Conservation (phyloP, 1,140 invertebrate genomes). For the Pantala flavescens region DNA sequence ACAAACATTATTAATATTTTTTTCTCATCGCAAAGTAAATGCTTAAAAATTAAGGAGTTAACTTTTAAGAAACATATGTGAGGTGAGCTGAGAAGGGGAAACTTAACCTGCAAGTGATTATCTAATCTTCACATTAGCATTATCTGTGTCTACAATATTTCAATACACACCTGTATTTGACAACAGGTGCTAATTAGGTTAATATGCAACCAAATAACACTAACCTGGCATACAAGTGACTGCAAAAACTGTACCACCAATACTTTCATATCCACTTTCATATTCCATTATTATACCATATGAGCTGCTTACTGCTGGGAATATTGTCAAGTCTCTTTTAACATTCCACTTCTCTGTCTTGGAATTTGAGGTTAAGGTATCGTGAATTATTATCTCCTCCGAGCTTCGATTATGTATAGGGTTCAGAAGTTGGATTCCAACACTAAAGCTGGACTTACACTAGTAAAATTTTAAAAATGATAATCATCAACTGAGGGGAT, state of each 20-base stretch:
- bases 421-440: slow-evolving; percentile 74
- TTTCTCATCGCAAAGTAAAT: too few species aligned
- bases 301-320: slow-evolving; percentile 75
- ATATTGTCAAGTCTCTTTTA: slow-evolving; percentile 68
- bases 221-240: slow-evolving; percentile 52
- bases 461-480: slow-evolving; percentile 30
- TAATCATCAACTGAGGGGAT: too few species aligned
- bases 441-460: slow-evolving; percentile 57
- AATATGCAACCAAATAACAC: too few species aligned
- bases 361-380: slow-evolving; percentile 52
- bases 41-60: too few species aligned
- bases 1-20: too few species aligned
- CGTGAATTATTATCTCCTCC: slow-evolving; percentile 67
- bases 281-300: slow-evolving; percentile 75
- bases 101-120: too few species aligned
- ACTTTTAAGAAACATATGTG: too few species aligned
- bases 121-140: too few species aligned
- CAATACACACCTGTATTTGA: too few species aligned
- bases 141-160: too few species aligned
- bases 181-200: too few species aligned
- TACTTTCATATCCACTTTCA: slow-evolving; percentile 60
- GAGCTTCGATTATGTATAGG: slow-evolving; percentile 78
- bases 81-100: too few species aligned
- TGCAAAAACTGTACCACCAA: slow-evolving; percentile 73
- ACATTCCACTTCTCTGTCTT: slow-evolving; percentile 61